phyloP scores from a whole-genome alignment of 2,113 vertebrate species.

The Eptesicus fuscus region DNA sequence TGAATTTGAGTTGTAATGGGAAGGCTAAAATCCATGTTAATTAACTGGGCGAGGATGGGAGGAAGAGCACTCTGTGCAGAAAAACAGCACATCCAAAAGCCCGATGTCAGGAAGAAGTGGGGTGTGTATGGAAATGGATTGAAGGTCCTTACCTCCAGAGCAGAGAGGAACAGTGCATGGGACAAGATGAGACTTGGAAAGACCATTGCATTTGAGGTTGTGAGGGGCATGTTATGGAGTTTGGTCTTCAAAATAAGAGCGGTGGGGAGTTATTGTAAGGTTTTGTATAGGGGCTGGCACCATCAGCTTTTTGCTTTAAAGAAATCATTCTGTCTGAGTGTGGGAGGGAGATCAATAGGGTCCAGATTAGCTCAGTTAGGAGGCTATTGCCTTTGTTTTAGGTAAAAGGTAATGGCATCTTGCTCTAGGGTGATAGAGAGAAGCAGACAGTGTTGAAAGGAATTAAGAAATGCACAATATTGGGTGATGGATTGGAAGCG shows the following conservation, averaged over 20 bases:
- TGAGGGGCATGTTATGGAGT: not conserved
- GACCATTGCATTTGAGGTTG: not conserved
- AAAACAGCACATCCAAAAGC: not conserved
- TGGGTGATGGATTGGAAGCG: not conserved
- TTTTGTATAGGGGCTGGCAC: not conserved
- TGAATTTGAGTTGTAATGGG: not conserved
- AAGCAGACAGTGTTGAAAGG: not conserved
- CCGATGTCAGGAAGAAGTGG: not conserved
- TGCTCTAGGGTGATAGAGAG: not conserved
- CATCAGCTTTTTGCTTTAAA: not conserved
- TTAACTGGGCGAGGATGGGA: not conserved
- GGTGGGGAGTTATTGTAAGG: not conserved
- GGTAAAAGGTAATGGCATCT: not conserved
- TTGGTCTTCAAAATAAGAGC: not conserved
- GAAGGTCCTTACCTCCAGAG: not conserved
- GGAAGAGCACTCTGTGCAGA: not conserved
- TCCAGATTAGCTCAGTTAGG: not conserved
- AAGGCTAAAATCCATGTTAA: not conserved
- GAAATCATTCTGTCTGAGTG: not conserved
- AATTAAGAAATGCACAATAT: not conserved
- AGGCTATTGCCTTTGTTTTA: not conserved
- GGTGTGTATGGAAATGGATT: not conserved
- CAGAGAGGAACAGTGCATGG: not conserved
- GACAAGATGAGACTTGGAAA: not conserved
- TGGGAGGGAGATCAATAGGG: not conserved